phyloP scores from a whole-genome alignment of 2,113 vertebrate genomes.

The Brachypteracias leptosomus region DNA sequence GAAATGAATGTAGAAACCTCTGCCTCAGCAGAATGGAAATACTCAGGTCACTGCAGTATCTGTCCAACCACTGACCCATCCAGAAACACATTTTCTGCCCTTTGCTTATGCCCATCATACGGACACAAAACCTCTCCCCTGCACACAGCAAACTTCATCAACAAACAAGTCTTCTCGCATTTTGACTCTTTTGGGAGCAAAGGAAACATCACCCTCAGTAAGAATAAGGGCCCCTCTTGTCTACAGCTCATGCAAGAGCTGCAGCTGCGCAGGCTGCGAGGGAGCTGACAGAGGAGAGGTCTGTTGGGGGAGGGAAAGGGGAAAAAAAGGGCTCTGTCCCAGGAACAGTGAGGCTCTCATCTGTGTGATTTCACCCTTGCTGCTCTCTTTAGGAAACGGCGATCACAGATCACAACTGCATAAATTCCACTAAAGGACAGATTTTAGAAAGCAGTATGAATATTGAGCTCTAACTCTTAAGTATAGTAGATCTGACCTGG shows the following conservation, averaged over 20 bases:
- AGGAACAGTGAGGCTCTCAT: constrained; percentile 37
- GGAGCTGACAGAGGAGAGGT: not conserved
- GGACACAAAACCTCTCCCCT: not conserved
- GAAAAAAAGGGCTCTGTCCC: constrained; percentile 29
- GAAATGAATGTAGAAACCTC: not conserved
- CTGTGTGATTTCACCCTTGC: not conserved
- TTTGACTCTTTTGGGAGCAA: not conserved
- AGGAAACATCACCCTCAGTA: not conserved
- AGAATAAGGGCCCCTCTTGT: constrained; percentile 42
- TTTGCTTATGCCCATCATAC: accelerated
- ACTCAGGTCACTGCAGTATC: not conserved
- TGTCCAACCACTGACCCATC: not conserved
- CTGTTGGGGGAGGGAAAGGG: not conserved
- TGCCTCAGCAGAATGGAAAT: not conserved
- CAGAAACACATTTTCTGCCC: not conserved
- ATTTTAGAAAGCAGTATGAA: not conserved
- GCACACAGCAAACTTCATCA: not conserved
- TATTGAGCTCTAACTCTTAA: not conserved
- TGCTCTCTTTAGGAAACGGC: constrained; percentile 2
- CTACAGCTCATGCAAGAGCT: not conserved
- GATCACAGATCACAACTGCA: not conserved
- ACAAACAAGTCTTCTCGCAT: not conserved
- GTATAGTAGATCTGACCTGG: not conserved
- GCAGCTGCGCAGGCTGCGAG: not conserved
- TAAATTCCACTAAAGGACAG: not conserved